Evolutionary conservation across 1,140 invertebrate genomes (phyloP).

Genomic region (Branchinecta lynchi): DNA sequence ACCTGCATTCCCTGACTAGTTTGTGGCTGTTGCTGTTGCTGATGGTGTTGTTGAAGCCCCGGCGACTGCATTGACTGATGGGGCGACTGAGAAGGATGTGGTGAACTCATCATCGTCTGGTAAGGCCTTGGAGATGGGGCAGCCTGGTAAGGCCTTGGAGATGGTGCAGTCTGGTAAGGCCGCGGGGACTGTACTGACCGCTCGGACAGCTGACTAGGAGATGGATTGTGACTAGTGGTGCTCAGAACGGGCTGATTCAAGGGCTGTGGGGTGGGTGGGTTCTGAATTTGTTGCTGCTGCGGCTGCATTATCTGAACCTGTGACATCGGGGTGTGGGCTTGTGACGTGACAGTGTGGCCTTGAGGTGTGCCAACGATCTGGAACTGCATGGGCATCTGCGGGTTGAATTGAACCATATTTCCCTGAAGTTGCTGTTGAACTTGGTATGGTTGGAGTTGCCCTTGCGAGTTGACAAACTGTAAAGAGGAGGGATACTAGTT

Average conservation of each 20-base stretch:
- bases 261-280: not conserved
- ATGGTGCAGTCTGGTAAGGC: not conserved
- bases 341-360: slow-evolving; percentile 23
- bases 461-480: not conserved
- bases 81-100: not conserved
- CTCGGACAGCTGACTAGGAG: not conserved
- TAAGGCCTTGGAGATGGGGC: not conserved
- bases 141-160: not conserved
- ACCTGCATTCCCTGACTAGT: too few species aligned
- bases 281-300: not conserved
- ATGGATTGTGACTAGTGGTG: not conserved
- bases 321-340: slow-evolving; percentile 23
- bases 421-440: not conserved
- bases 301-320: slow-evolving; percentile 21
- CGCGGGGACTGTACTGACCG: not conserved
- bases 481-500: not conserved
- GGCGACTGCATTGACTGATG: slow-evolving; percentile 32
- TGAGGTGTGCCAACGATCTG: slow-evolving; percentile 36
- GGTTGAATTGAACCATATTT: not conserved
- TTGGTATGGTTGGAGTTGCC: not conserved
- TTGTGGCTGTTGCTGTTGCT: not conserved
- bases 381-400: not conserved
- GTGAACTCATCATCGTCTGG: not conserved
- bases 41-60: slow-evolving; percentile 43
- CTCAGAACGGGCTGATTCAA: not conserved